Evolutionary conservation across 35 echinoderm and acorn worm genomes (phyloP).

Genomic region (Apostichopus japonicus): DNA sequence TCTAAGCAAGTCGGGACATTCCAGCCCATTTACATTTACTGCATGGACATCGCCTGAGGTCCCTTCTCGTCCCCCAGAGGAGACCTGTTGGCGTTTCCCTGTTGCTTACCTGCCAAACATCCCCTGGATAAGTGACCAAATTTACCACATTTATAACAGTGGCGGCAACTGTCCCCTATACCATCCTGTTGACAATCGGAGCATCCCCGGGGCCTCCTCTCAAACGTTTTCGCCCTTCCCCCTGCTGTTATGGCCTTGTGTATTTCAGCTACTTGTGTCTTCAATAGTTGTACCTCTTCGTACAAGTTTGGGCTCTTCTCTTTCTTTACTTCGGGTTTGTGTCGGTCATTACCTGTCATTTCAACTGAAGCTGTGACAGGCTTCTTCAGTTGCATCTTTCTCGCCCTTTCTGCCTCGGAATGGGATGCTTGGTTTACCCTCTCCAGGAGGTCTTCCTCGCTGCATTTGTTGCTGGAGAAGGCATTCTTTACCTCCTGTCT

Average conservation of each 20-base stretch:
- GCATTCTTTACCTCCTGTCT: background rate
- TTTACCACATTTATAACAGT: conserved; percentile 72
- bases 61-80: conserved; percentile 22
- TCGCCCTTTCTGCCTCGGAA: background rate
- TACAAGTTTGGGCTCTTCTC: too few species aligned
- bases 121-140: conserved; percentile 55
- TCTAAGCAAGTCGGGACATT: background rate
- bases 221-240: too few species aligned
- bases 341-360: too few species aligned
- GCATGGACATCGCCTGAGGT: conserved; percentile 3
- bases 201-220: too few species aligned
- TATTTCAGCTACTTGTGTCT: too few species aligned
- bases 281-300: too few species aligned
- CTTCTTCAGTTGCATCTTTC: background rate
- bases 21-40: background rate
- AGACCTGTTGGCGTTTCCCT: conserved; percentile 62
- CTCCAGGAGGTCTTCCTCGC: too few species aligned
- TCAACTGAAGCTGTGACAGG: background rate
- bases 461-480: too few species aligned
- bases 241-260: too few species aligned
- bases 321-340: too few species aligned
- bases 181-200: too few species aligned
- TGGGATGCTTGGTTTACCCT: too few species aligned
- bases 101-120: background rate
- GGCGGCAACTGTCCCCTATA: conserved; percentile 30